Evolutionary conservation across 2,888 invertebrate genomes (phyloP).

Genomic region (Miltochrista miniata): DNA sequence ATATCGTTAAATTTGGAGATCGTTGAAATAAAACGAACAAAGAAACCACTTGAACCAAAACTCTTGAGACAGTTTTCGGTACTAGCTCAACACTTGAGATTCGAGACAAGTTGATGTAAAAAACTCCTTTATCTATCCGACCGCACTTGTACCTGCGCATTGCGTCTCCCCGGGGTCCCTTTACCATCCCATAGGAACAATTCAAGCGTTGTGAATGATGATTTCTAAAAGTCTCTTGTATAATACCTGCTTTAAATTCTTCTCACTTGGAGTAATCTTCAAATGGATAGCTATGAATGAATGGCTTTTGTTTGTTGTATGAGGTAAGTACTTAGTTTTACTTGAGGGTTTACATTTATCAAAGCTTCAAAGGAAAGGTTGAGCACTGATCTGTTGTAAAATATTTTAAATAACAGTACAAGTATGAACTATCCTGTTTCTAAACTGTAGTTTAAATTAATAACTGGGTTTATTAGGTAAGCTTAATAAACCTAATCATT

Average conservation of each 20-base stretch:
- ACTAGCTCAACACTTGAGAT: constrained; percentile 37
- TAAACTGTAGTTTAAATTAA: too few relatives aligned
- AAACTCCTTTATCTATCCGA: constrained; percentile 39
- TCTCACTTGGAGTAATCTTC: constrained; percentile 43
- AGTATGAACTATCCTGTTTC: too few relatives aligned
- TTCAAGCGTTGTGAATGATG: constrained; percentile 72
- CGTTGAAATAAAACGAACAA: too few relatives aligned
- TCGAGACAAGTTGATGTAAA: constrained; percentile 48
- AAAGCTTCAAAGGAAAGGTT: too few relatives aligned
- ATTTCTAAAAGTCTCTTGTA: constrained; percentile 59
- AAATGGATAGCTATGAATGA: too few relatives aligned
- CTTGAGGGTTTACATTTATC: too few relatives aligned
- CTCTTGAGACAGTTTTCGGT: constrained; percentile 1
- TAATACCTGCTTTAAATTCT: constrained; percentile 64
- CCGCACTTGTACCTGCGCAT: constrained; percentile 64
- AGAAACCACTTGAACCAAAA: not conserved
- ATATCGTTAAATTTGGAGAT: too few relatives aligned
- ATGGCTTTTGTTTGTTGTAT: constrained; percentile 35
- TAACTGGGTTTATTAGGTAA: too few relatives aligned
- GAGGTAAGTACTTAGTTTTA: too few relatives aligned
- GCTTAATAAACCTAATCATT: too few relatives aligned
- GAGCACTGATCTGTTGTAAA: too few relatives aligned
- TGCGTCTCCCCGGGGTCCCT: constrained; percentile 61
- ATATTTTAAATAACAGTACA: too few relatives aligned
- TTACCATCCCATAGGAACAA: constrained; percentile 61